Evolutionary conservation across 2,113 vertebrate species (phyloP).

Genomic region (Semnornis frantzii): DNA sequence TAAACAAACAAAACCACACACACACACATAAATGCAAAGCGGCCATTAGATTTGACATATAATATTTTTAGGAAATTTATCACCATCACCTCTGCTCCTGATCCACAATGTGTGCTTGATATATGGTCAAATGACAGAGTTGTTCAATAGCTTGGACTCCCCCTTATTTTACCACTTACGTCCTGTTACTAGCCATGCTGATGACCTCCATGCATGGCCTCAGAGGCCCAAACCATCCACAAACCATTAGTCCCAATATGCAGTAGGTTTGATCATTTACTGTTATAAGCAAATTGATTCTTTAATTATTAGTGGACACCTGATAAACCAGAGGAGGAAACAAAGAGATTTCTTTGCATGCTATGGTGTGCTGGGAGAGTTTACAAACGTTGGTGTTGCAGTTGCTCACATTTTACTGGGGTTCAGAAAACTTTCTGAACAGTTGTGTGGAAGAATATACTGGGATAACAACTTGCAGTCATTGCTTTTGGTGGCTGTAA

Average conservation of each 20-base stretch:
- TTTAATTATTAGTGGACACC: not conserved
- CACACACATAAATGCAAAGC: not conserved
- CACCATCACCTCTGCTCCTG: not conserved
- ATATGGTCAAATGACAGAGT: not conserved
- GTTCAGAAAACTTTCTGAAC: not conserved
- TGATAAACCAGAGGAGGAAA: fast-evolving
- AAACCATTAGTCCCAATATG: fast-evolving
- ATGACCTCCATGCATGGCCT: not conserved
- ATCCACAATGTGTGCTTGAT: not conserved
- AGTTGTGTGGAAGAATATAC: not conserved
- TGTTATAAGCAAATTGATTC: not conserved
- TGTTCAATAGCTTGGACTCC: not conserved
- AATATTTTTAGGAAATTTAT: not conserved
- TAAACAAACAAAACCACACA: not conserved
- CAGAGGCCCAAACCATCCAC: not conserved
- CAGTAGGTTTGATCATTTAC: not conserved
- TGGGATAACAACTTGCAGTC: not conserved
- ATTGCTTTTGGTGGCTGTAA: not conserved
- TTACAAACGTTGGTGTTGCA: not conserved
- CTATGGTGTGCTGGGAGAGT: not conserved
- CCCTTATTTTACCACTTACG: not conserved
- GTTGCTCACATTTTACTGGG: not conserved
- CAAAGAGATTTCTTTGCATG: not conserved
- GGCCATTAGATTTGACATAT: not conserved
- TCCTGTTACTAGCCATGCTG: not conserved